Conservation (phyloP, 2,888 invertebrate genomes). For the Achlya flavicornis region DNA sequence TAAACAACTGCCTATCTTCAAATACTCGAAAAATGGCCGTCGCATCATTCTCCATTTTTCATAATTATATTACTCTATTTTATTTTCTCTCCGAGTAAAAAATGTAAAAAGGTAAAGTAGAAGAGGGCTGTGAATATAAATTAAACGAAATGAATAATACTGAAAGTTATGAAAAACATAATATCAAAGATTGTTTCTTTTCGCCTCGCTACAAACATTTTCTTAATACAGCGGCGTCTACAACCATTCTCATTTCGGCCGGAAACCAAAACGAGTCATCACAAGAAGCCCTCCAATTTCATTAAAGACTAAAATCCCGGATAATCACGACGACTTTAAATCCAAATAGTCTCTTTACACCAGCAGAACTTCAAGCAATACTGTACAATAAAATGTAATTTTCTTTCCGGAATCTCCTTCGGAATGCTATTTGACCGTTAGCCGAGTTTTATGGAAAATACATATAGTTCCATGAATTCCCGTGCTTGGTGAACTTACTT, state of each 20-base stretch:
- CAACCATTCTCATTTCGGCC: conserved; percentile 34
- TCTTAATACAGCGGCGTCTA: conserved; percentile 24
- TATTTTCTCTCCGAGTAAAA: not conserved
- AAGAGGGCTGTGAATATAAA: conserved; percentile 4
- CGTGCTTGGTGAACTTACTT: not conserved
- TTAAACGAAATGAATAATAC: conserved; percentile 13
- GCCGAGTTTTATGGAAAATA: conserved; percentile 11
- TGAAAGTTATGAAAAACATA: conserved; percentile 18
- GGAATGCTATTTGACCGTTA: conserved; percentile 36
- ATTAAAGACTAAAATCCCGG: conserved; percentile 39
- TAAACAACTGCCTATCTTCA: no score
- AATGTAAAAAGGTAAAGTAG: not conserved
- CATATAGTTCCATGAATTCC: not conserved
- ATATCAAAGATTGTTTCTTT: conserved; percentile 18
- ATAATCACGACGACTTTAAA: conserved; percentile 42
- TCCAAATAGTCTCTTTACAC: conserved; percentile 38
- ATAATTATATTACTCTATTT: no score
- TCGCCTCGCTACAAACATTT: conserved; percentile 18
- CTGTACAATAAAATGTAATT: conserved; percentile 46
- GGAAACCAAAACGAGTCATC: conserved; percentile 31
- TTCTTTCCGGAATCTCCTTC: conserved; percentile 38
- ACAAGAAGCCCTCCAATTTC: conserved; percentile 41
- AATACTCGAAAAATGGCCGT: no score
- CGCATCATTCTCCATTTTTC: no score
- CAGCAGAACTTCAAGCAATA: conserved; percentile 37